Base-by-base conservation (phyloP, 2,113 vertebrate species). In the Heterotilapia buettikoferi region DNA sequence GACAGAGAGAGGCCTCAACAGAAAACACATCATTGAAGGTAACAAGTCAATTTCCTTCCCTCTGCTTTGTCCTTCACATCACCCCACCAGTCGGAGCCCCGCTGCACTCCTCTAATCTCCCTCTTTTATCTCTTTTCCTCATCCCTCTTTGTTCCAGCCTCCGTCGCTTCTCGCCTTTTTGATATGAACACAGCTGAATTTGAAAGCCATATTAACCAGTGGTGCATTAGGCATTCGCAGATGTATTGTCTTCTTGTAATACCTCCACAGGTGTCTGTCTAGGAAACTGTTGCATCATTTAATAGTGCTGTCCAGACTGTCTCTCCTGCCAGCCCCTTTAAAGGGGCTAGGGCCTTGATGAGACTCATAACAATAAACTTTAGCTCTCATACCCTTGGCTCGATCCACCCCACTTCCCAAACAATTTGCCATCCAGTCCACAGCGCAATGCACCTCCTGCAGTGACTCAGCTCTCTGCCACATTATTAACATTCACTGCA, bases 11-110 rank as follows among this genome's bases (percentile, higher is more conserved):
- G 98, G 98, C 19, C 95, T 99, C 52, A 99, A 98, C 36, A 97
- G 98, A 84, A 99, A 99, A 86, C 98, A 99, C 93, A 99, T 99
- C 82, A 99, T 99, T 19, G 98, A 99, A 98, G 98, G 98, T 99
- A 96, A 92, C 87, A 83, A 79, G 88, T 87, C 80, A 31, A 87
- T 92, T 89, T 86, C 47, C 19, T 82, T 89, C 83, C 80, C 73
- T 87, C 59, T 50, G 36, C 82, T 82, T 88, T 92, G 87, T 91
- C 94, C 92, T 94, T 93, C 91, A 84, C 57, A 18, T 91, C 92
- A 90, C 86, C 89, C 81, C 85, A 63, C 88, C 86, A 80, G 68
- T 53, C 4, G 0, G 21, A 80, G 61, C 47, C 56, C 82, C 0
- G 5, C 68, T 52, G 52, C 79, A 47, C 80, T 53, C 78, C 29